These are phyloP conservation scores for Nephrotoma guestfalica DNA, from an alignment of 2,888 invertebrate genomes.

Conservation along the genomic window DNA sequence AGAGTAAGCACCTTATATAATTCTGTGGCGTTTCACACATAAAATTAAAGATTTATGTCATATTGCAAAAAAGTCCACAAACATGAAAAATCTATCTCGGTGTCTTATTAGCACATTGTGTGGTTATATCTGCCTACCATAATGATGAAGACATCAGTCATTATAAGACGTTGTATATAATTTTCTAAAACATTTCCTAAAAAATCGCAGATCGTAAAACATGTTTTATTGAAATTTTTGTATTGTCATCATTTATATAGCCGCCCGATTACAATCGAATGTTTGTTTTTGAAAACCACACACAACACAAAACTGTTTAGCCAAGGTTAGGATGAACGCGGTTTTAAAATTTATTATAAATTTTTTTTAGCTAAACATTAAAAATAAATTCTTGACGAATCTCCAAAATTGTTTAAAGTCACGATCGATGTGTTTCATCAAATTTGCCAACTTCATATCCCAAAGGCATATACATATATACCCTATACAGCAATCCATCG, in stretches of 20 bases:
- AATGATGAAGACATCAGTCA: background rate
- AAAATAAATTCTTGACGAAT: background rate
- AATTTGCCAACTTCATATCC: background rate
- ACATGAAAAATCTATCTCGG: background rate
- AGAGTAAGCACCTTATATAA: background rate
- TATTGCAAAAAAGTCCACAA: background rate
- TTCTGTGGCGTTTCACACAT: background rate
- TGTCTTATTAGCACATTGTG: background rate
- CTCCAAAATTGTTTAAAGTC: background rate
- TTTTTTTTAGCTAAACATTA: background rate
- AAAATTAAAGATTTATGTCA: background rate
- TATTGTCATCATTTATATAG: background rate
- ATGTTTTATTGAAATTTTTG: background rate
- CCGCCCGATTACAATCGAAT: background rate
- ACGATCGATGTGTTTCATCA: background rate
- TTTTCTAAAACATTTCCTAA: background rate
- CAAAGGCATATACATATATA: background rate
- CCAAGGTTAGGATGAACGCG: background rate
- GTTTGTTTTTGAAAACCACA: background rate
- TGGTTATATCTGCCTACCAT: background rate
- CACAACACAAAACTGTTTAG: background rate
- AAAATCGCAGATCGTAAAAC: background rate
- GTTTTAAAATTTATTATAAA: background rate
- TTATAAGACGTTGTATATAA: background rate
- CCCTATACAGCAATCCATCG: background rate